phyloP scores from a whole-genome alignment of 2,113 vertebrate genomes.

The Ranitomeya variabilis region DNA sequence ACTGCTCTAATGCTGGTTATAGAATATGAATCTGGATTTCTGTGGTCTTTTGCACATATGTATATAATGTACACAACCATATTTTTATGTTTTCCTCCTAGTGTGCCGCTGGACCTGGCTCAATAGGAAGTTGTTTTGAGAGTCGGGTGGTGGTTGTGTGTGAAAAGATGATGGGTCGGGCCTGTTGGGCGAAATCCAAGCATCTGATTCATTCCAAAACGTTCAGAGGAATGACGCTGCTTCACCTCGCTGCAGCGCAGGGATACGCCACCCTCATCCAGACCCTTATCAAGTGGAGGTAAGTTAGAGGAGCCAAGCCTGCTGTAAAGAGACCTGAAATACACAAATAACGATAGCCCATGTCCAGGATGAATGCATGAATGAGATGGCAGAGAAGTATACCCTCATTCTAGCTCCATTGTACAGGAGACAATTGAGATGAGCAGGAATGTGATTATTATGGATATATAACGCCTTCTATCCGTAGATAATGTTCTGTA shows the following conservation, averaged over 20 bases:
- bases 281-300: constrained; percentile 99
- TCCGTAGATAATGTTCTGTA: background rate
- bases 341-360: background rate
- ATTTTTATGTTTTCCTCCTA: constrained; percentile 55
- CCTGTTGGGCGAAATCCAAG: constrained; percentile 99
- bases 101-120: constrained; percentile 80
- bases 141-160: constrained; percentile 97
- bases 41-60: background rate
- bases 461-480: background rate
- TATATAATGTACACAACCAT: background rate
- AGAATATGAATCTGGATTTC: background rate
- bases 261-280: constrained; percentile 98
- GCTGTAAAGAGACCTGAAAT: background rate
- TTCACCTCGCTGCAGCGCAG: constrained; percentile 95
- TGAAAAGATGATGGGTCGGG: constrained; percentile 99
- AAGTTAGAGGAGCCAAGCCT: constrained; percentile 70
- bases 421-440: background rate
- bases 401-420: background rate
- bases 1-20: background rate
- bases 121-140: constrained; percentile 94
- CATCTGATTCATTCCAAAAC: constrained; percentile 98
- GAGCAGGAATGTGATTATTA: background rate
- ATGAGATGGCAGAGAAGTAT: background rate
- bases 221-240: constrained; percentile 96
- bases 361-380: background rate